Evolutionary conservation across 1,140 invertebrate species (phyloP).

Genomic region (Xylocopa sonorina): DNA sequence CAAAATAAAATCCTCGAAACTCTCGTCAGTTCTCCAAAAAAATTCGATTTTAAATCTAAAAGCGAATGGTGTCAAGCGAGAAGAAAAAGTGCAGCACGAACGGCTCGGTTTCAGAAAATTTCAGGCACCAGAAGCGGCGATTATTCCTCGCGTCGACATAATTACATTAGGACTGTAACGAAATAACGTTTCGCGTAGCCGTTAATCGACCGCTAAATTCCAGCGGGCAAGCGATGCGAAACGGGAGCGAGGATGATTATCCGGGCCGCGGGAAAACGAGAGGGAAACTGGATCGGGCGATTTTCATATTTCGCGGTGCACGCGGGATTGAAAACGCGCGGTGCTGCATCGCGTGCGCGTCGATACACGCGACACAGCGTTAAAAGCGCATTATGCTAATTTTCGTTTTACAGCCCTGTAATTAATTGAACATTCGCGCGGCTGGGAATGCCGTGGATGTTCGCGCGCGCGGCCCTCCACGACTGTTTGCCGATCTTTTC

Average conservation of each 20-base stretch:
- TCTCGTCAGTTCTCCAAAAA: too few relatives aligned
- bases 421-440: slow-evolving; percentile 71
- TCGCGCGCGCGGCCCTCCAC: neutral
- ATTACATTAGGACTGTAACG: neutral
- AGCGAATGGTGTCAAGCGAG: too few relatives aligned
- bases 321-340: neutral
- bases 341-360: neutral
- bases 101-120: too few relatives aligned
- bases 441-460: slow-evolving; percentile 37
- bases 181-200: neutral
- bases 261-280: neutral
- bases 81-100: too few relatives aligned
- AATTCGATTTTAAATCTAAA: too few relatives aligned
- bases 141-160: too few relatives aligned
- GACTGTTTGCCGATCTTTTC: slow-evolving; percentile 3
- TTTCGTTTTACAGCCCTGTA: slow-evolving; percentile 60
- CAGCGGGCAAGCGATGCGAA: neutral
- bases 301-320: slow-evolving; percentile 28
- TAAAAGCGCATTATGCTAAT: slow-evolving; percentile 63
- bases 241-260: slow-evolving; percentile 11
- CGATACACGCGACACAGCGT: slow-evolving; percentile 16
- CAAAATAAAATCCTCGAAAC: too few relatives aligned
- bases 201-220: slow-evolving; percentile 27
- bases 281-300: slow-evolving; percentile 18
- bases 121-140: too few relatives aligned